phyloP scores from a whole-genome alignment of 2,113 vertebrate genomes.

The Paraplagusia blochii region DNA sequence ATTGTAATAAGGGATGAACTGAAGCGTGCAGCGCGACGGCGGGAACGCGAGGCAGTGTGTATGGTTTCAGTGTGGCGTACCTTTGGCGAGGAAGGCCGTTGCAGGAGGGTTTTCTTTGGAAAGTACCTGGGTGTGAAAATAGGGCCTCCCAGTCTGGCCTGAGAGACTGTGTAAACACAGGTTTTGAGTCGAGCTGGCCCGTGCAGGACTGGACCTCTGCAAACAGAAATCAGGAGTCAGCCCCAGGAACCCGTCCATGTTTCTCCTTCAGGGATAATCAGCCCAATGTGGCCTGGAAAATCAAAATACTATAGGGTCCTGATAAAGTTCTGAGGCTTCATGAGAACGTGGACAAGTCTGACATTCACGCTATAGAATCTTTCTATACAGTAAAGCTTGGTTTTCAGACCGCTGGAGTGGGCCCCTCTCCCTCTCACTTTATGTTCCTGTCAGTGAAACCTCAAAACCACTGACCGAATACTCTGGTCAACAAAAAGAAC shows the following conservation, averaged over 20 bases:
- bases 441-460: constrained; percentile 6
- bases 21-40: constrained; percentile 38
- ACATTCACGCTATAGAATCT: background rate
- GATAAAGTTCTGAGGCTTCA: constrained; percentile 14
- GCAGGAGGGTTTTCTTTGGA: constrained; percentile 74
- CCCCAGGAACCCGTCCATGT: constrained; percentile 62
- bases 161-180: constrained; percentile 73
- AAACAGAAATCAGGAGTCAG: constrained; percentile 77
- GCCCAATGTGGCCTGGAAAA: constrained; percentile 61
- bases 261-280: constrained; percentile 62
- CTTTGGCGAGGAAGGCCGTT: constrained; percentile 61
- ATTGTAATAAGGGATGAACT: constrained; percentile 35
- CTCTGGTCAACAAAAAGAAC: constrained; percentile 8
- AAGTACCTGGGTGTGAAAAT: constrained; percentile 76
- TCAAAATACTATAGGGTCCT: constrained; percentile 35
- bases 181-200: constrained; percentile 51
- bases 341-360: constrained; percentile 11
- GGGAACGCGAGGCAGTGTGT: constrained; percentile 55
- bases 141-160: constrained; percentile 73
- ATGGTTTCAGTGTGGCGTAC: constrained; percentile 62
- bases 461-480: constrained; percentile 9
- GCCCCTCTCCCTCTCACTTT: background rate
- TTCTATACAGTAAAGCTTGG: background rate
- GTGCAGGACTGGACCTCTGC: constrained; percentile 62
- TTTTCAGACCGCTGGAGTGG: constrained; percentile 9